Evolutionary conservation across 2,888 invertebrate species (phyloP), one percentile per base, ranked within the genome.

Genomic region (Lamellibrachia columna): DNA sequence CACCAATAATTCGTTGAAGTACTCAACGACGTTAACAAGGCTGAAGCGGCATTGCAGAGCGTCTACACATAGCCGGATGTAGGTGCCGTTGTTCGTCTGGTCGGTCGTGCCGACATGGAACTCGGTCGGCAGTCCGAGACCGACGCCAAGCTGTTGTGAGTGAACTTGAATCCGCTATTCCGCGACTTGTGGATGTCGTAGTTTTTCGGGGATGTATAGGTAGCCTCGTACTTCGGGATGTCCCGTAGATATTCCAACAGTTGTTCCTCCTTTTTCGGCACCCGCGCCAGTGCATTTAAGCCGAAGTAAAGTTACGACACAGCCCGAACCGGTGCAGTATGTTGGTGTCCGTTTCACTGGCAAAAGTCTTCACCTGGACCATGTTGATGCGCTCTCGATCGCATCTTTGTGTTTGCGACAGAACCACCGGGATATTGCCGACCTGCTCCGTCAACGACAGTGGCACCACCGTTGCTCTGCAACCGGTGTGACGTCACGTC

Each of bases 21-120:
- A 95, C 91, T 96, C 96, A 22, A 95, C 94, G 1, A 96, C 95
- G 95, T 96, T 95, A 7, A 96, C 95, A 7, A 96, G 93, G n/a
- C 94, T 92, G 93, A 96, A 96, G 7, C 95, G 94, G 7, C 94
- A 92, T 52, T 95, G 95, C 7, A 96, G 93, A n/a, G 15, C 22
- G 22, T 6, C 22, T 1, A 75, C 22, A 15, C 75, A 75, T 6
- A 22, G 22, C 2, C 75, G 75, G 75, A 75, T 75, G 22, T 22
- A 75, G 22, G 75, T 75, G 75, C 22, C 75, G 15, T 75, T 75
- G 22, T 75, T 11, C 75, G 75, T 22, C 22, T 75, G 75, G 15
- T 75, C 75, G 22, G 22, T 22, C 22, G 75, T 75, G 22, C 22
- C 75, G 22, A 3, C 6, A 15, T 75, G 75, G 22, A 75, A 75